Evolutionary conservation across 2,797 vertebrate species (phyloP).

Genomic region (Schizothorax lantsangensis): DNA sequence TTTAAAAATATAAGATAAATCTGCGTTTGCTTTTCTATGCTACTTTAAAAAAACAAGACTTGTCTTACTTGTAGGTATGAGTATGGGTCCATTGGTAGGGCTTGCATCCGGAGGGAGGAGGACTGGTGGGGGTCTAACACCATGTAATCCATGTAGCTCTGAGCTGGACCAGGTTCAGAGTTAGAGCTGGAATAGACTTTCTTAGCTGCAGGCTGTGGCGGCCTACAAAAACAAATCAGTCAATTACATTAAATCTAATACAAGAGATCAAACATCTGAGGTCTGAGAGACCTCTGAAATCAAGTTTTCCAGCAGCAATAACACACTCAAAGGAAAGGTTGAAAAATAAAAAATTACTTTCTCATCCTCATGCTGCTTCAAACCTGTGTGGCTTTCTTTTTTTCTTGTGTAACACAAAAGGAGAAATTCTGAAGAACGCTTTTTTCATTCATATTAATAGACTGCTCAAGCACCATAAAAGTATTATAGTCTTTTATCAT

Average conservation of each 20-base stretch:
- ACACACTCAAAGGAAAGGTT: background rate
- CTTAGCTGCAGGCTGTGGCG: conserved; percentile 64
- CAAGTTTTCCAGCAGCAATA: conserved; percentile 22
- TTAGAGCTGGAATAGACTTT: conserved; percentile 68
- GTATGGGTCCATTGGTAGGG: conserved; percentile 86
- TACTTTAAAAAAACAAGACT: background rate
- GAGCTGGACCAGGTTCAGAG: conserved; percentile 67
- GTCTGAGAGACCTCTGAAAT: conserved; percentile 9
- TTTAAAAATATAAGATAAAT: background rate
- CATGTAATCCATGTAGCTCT: conserved; percentile 88
- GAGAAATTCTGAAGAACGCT: background rate
- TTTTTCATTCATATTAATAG: background rate
- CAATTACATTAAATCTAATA: conserved; percentile 10
- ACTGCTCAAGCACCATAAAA: background rate
- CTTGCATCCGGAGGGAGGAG: conserved; percentile 77
- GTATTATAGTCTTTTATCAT: background rate
- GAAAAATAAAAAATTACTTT: background rate
- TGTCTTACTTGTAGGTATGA: conserved; percentile 85
- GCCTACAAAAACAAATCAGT: conserved; percentile 61
- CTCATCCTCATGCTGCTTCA: background rate
- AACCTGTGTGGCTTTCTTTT: background rate
- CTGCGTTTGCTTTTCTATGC: background rate
- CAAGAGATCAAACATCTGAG: conserved; percentile 29
- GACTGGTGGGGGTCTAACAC: conserved; percentile 81
- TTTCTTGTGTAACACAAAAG: background rate